These are phyloP conservation scores for Umimayanthus chanpuru DNA, from an alignment of 92 coral and sea anemone species.

Conservation along the genomic window DNA sequence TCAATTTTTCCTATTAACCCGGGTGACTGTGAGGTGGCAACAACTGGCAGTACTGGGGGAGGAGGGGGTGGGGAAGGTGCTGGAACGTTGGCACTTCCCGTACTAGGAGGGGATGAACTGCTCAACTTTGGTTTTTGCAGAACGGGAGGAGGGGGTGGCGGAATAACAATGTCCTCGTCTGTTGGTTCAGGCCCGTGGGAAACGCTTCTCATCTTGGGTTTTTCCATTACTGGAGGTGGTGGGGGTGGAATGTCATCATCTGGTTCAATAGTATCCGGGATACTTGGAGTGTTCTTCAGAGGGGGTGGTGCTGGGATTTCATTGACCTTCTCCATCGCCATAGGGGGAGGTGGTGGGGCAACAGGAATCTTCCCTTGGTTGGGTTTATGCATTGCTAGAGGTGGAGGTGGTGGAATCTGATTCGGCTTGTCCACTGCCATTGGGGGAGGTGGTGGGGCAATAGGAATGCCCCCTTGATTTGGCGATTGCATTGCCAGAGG, in stretches of 20 bases:
- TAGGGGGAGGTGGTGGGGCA: constrained; percentile 36
- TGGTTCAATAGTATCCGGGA: constrained; percentile 51
- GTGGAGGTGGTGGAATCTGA: constrained; percentile 51
- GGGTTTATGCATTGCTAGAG: constrained; percentile 52
- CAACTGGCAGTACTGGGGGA: constrained; percentile 3
- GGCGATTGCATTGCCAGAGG: constrained; percentile 53
- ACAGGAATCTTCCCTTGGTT: background rate
- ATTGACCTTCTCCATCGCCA: background rate
- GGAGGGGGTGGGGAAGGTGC: constrained; percentile 49
- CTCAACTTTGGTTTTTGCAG: constrained; percentile 10
- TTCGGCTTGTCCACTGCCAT: constrained; percentile 14
- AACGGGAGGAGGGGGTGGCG: constrained; percentile 65
- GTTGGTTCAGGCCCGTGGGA: background rate
- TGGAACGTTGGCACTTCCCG: constrained; percentile 14
- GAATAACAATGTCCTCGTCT: background rate
- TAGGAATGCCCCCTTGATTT: background rate
- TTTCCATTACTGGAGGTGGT: constrained; percentile 72
- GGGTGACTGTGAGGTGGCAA: constrained; percentile 40
- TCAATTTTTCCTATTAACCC: background rate
- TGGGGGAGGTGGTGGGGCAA: constrained; percentile 61
- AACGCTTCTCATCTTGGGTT: constrained; percentile 55
- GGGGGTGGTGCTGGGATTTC: constrained; percentile 26
- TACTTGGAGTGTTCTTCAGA: constrained; percentile 46
- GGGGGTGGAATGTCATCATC: constrained; percentile 67
- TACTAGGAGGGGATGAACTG: background rate